Evolutionary conservation across 2,113 vertebrate species (phyloP), one percentile per base, ranked within the genome.

Genomic region (Psilopsiagon aymara): DNA sequence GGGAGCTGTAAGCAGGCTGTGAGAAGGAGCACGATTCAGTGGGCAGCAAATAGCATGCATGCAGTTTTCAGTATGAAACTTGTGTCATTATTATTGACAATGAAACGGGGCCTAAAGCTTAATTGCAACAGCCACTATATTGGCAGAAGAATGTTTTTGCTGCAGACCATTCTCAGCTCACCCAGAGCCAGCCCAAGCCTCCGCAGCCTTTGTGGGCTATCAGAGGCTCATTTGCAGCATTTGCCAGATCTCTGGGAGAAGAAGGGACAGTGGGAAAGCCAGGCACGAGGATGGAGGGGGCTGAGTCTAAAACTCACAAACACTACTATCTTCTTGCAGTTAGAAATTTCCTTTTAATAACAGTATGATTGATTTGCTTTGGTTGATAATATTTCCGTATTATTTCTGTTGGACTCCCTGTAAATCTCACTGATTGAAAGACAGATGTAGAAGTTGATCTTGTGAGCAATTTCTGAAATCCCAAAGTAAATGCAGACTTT

Each of bases 11-110:
- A 66, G 51, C 0, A 1, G 86, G 47, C 39, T n/a, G 39, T 13
- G 9, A 62, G 44, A 59, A 80, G 47, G 51, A 82, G 47, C 6
- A 2, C 0, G 0, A 6, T 39, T 25, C 19, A 14, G 25, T 13
- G 43, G 25, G n/a, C 18, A n/a, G 66, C 37, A 87, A 29, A 67
- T 55, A 0, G 0, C 0, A 0, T 1, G 17, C 35, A 16, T 24
- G 23, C 51, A 37, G 18, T 44, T 70, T 59, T 77, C 37, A 39
- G 13, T 35, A 5, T 3, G n/a, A 52, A 62, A 44, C 21, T 21
- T 17, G 21, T 52, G 47, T 44, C n/a, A 12, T 8, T 68, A 5
- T 41, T 33, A 17, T 14, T 52, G 35, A 13, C 27, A 37, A 33
- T 4, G 53, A 62, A 79, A 46, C 1, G 1, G 64, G 13, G 6